These are phyloP conservation scores for Cantharis rustica DNA, from an alignment of 2,888 invertebrate genomes.

Conservation along the genomic window DNA sequence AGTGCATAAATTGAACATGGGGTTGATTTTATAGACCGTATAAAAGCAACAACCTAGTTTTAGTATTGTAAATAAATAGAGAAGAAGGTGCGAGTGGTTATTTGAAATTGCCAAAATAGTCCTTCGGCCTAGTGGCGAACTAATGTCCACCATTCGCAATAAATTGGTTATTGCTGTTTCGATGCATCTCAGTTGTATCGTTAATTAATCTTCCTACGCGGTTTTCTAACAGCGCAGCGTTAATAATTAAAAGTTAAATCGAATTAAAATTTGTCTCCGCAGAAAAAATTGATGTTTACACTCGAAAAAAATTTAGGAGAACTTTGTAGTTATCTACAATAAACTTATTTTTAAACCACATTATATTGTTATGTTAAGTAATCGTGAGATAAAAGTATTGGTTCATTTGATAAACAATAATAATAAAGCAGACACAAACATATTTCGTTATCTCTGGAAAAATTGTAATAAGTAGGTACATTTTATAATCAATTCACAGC, in stretches of 20 bases:
- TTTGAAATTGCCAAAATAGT: constrained; percentile 11
- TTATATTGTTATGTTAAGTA: neutral
- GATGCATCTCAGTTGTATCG: neutral
- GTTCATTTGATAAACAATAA: neutral
- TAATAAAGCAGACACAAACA: neutral
- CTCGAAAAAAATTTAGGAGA: neutral
- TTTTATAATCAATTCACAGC: neutral
- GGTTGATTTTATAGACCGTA: constrained; percentile 15
- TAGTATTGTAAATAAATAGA: constrained; percentile 14
- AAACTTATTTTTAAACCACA: neutral
- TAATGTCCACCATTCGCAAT: constrained; percentile 9
- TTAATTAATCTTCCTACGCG: neutral
- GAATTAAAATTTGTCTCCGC: neutral
- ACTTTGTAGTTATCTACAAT: neutral
- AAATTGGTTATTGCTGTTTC: neutral
- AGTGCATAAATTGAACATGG: constrained; percentile 5
- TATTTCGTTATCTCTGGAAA: neutral
- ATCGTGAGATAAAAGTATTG: neutral
- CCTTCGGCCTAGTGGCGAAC: neutral
- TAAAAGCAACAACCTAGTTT: constrained; percentile 16
- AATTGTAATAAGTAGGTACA: neutral
- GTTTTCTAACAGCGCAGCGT: neutral
- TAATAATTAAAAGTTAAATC: neutral
- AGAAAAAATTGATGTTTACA: neutral
- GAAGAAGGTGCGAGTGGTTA: constrained; percentile 3